phyloP scores from a whole-genome alignment of 2,888 invertebrate genomes.

The Leptinotarsa haldemani region DNA sequence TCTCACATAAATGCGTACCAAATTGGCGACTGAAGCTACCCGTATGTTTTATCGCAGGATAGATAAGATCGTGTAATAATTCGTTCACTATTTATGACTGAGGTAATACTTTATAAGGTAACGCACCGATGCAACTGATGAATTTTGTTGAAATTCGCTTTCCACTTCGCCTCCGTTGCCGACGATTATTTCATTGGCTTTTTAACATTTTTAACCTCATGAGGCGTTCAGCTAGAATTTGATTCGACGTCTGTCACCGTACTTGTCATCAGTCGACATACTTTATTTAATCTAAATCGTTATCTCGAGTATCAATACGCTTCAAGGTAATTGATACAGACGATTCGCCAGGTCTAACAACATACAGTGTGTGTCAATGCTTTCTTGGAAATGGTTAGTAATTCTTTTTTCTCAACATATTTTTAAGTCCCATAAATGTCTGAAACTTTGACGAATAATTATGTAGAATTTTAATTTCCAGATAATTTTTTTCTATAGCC shows the following conservation, averaged over 20 bases:
- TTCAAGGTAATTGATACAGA: background rate
- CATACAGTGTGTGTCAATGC: background rate
- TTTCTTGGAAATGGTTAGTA: background rate
- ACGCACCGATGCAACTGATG: slow-evolving; percentile 38
- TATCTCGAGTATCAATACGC: background rate
- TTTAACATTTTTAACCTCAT: slow-evolving; percentile 7
- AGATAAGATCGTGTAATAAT: slow-evolving; percentile 39
- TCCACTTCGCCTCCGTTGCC: slow-evolving; percentile 20
- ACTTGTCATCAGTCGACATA: slow-evolving; percentile 4
- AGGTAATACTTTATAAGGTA: slow-evolving; percentile 23
- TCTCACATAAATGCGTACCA: background rate
- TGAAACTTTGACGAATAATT: no score
- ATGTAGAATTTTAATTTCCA: no score
- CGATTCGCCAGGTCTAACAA: background rate
- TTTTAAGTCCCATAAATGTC: no score
- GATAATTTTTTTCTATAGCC: no score
- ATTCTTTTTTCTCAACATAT: no score
- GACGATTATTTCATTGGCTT: background rate
- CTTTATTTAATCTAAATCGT: background rate
- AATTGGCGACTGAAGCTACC: slow-evolving; percentile 22
- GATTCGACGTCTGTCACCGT: background rate
- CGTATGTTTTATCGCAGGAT: slow-evolving; percentile 36
- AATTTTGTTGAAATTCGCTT: slow-evolving; percentile 34
- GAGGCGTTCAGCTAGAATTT: background rate
- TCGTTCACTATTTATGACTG: slow-evolving; percentile 5